Evolutionary conservation across 2,888 invertebrate genomes (phyloP), one percentile per base, ranked within the genome.

Genomic region (Alloscopus bannaensis): DNA sequence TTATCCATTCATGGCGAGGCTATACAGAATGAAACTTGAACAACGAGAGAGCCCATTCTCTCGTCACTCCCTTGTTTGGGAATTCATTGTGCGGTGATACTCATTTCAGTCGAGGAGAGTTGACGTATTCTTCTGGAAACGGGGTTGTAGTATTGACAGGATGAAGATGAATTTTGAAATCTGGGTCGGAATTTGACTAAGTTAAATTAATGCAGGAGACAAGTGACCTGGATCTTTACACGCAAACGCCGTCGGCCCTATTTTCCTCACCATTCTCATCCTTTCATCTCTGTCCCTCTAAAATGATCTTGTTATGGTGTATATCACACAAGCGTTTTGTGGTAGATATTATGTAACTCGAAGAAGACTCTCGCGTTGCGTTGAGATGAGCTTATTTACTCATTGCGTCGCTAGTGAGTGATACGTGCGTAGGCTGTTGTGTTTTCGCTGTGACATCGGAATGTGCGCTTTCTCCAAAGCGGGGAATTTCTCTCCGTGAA

Each of bases 101-200:
- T 77, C 76, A 62, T 77, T 77, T 62, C 76, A 62, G 60, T 69
- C 75, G 40, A 68, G n/a, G n/a, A n/a, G 75, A 69, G 76, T 69
- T 69, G 69, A 62, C 76, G 42, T 77, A 68, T 69, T 77, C 76
- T 77, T 62, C 29, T 6, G 50, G n/a, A n/a, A n/a, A n/a, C n/a
- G n/a, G 69, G 59, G 76, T 69, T 77, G n/a, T n/a, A n/a, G n/a
- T 77, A 77, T 77, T 68, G 76, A 77, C 76, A 77, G 76, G 76
- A 68, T 77, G 76, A 69, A 75, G 68, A 77, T 77, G 76, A 77
- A 69, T 77, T 77, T 77, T 77, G 76, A 77, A 77, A 77, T 77
- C 76, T 77, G 69, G 76, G 76, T 77, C 69, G 69, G 62, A 68
- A 77, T 77, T 62, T 69, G 76, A 77, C 76, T 77, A 77, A 77